Percentiles rank a stretch among this genome's conserved stretches.
Evolutionary conservation across 2,888 invertebrate species (phyloP).

Genomic region (Tetanocera ferruginea): DNA sequence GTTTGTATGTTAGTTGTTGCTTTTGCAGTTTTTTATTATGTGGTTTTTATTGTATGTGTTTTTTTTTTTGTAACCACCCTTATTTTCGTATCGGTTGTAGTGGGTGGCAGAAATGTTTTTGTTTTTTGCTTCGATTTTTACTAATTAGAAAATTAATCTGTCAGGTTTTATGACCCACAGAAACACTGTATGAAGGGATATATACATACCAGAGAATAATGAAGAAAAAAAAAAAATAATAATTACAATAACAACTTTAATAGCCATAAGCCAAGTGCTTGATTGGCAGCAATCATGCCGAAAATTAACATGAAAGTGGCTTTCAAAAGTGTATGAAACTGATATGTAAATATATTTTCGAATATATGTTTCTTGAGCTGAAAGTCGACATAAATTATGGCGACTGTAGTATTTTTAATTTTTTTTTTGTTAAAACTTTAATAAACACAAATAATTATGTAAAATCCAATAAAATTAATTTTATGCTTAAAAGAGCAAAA

Average conservation of each 20-base stretch:
- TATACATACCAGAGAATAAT: slow-evolving; percentile 17
- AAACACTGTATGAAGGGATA: background rate
- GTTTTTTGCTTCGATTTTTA: slow-evolving; percentile 40
- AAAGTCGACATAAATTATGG: too few species aligned
- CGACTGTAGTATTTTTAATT: too few species aligned
- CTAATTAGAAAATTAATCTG: slow-evolving; percentile 54
- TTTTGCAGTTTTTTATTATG: background rate
- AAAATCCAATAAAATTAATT: too few species aligned
- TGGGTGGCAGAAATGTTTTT: slow-evolving; percentile 12
- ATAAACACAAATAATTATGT: too few species aligned
- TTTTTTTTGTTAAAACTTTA: too few species aligned
- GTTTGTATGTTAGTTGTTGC: background rate
- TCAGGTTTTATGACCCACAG: slow-evolving; percentile 49
- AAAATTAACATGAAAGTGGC: too few species aligned
- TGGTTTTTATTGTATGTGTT: background rate
- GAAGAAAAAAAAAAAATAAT: background rate
- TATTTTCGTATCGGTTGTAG: slow-evolving; percentile 34
- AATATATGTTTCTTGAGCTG: too few species aligned
- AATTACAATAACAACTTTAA: background rate
- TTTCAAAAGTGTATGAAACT: too few species aligned
- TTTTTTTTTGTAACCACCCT: background rate
- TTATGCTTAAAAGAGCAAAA: too few species aligned
- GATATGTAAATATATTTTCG: too few species aligned
- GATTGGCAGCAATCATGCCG: too few species aligned
- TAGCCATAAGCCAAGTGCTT: background rate